Conservation (phyloP, 2,888 invertebrate genomes). For the Nephrocerus scutellatus region DNA sequence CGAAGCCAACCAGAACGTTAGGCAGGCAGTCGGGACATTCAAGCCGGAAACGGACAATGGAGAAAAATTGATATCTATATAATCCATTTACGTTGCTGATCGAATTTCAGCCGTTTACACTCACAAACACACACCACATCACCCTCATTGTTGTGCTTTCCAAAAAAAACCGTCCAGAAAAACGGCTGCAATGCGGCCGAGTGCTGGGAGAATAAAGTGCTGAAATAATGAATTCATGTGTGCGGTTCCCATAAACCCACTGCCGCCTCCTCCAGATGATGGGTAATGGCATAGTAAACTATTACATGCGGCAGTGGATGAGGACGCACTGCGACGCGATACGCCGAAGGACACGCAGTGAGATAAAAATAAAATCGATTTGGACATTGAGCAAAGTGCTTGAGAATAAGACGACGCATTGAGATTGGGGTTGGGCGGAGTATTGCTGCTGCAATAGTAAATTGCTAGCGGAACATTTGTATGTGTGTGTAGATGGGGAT, state of each 20-base stretch:
- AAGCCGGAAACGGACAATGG: not conserved
- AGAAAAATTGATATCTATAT: constrained; percentile 24
- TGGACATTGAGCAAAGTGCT: constrained; percentile 4
- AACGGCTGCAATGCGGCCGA: not conserved
- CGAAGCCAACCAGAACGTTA: too few species aligned
- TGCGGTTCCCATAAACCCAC: constrained; percentile 26
- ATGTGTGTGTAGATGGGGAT: not conserved
- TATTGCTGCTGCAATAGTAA: too few species aligned
- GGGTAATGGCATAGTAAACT: too few species aligned
- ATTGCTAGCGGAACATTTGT: too few species aligned
- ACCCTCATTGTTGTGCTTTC: constrained; percentile 6
- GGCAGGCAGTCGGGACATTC: not conserved
- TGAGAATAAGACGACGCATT: too few species aligned
- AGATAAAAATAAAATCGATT: too few species aligned
- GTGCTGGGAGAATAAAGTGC: constrained; percentile 13
- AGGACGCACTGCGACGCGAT: constrained; percentile 19
- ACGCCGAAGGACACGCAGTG: not conserved
- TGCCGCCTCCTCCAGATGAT: too few species aligned
- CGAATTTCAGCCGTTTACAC: constrained; percentile 28
- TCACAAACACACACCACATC: constrained; percentile 11
- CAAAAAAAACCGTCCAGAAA: constrained; percentile 11
- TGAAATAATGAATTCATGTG: constrained; percentile 25
- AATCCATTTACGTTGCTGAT: constrained; percentile 29
- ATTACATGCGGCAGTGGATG: constrained; percentile 19
- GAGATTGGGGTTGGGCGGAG: too few species aligned